Base-by-base conservation (phyloP, 23 tunicate genomes). In the Trididemnum nubilum region DNA sequence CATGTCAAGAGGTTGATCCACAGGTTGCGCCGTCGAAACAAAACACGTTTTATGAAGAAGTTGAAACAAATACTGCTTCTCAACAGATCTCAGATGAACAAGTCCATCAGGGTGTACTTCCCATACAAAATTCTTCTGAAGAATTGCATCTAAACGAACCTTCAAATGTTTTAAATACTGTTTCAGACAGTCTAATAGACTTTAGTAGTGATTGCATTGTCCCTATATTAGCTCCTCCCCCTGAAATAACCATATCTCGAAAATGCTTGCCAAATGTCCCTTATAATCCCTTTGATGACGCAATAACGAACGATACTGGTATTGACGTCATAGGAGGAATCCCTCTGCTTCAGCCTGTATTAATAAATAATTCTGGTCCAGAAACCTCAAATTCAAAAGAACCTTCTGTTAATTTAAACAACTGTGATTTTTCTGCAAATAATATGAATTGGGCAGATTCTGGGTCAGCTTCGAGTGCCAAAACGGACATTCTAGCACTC, bases 181-280 rank as follows among this genome's bases (percentile, higher is more conserved):
- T n/a, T n/a, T n/a, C n/a, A n/a, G n/a, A n/a, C n/a, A 22, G 67
- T 24, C 22, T 39, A 73, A 49, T 73, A 31, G 35, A 73, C 60
- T 73, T 73, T 49, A 59, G n/a, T 73, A 12, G 29, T 2, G 25
- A 38, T 5, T 5, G 9, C 5, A 29, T 40, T 12, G 39, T 73
- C 2, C 79, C 79, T 4, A 12, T 15, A 7, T 34, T 73, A 4
- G 21, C 15, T 9, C 79, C 79, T 15, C 79, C 79, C 18, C 79
- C 79, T 24, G 22, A 7, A 12, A 3, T 39, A 5, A 37, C 23
- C 24, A 73, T 7, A 32, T 37, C 12, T 32, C 26, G 5, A 33
- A 29, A 69, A 9, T 33, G 38, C 32, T 24, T 69, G 3, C 38
- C 74, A 3, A 69, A 69, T 69, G 74, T 22, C n/a, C 74, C 74